Base-by-base conservation (phyloP, 2,797 vertebrate species). In the Rhinella marina region DNA sequence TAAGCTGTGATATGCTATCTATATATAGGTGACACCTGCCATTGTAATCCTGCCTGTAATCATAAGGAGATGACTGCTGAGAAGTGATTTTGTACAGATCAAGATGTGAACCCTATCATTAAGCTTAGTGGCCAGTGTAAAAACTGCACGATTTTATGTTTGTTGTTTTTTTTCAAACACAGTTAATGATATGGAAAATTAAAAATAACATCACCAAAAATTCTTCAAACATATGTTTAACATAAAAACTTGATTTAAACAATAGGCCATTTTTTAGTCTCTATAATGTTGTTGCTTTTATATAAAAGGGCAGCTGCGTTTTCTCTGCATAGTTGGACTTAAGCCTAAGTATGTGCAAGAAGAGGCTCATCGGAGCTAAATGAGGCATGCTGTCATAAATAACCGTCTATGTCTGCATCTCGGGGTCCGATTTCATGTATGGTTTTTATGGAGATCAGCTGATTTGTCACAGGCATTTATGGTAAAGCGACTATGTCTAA, bases 331-430 rank as follows among this genome's bases (percentile, higher is more conserved):
- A n/a, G 48, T 75, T 75, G 72, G 41, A 21, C 19, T 41, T 73
- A 10, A 48, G 7, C 70, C 70, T 41, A 75, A 75, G 27, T 62
- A 32, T 62, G 59, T 79, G 25, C 1, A 73, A 32, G 82, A 73
- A 32, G 68, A 75, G 68, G 52, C 56, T 70, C 70, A 76, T n/a
- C 73, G 78, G 61, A 64, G 25, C 6, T 85, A 86, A 86, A 86
- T 68, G 84, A 86, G 48, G 75, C 84, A 86, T 68, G 32, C 59
- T 52, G 50, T 23, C 81, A 82, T 82, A 82, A 82, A 82, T 68
- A 52, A 68, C 64, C 48, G 17, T 14, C 81, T 56, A 12, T 82
- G 62, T 59, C 72, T 85, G 7, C 41, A 50, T 61, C 56, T 85
- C 57, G 50, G 16, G 56, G 50, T 59, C 70, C 48, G 23, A 48